Evolutionary conservation across 92 coral and sea anemone genomes (phyloP), one percentile per base, ranked within the genome.

Genomic region (Micromussa lordhowensis): DNA sequence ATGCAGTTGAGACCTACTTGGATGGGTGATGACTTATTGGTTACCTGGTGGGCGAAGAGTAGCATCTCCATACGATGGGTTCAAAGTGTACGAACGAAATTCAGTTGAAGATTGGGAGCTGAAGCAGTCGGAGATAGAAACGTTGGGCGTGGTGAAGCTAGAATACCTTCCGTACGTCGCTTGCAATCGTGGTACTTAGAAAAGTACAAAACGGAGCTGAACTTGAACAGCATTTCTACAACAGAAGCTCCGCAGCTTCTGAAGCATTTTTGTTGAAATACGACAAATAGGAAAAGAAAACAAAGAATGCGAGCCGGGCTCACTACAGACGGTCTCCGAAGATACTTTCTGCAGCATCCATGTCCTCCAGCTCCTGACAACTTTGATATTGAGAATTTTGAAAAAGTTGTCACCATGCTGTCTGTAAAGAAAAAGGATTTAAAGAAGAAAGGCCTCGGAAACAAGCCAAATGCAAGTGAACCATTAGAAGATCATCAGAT

Each of bases 281-380:
- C 35, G 91, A 26, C 88, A 88, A 81, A 91, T 75, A 30, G 35
- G 59, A n/a, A n/a, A n/a, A n/a, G n/a, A n/a, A n/a, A n/a, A n/a
- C n/a, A 18, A 87, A 79, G 81, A 86, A 79, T 86, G 83, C n/a
- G n/a, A n/a, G n/a, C n/a, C n/a, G n/a, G n/a, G n/a, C n/a, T n/a
- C n/a, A n/a, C n/a, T n/a, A n/a, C n/a, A n/a, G 36, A 83, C 92
- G 88, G 90, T 24, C 68, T 87, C 49, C 77, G 88, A 87, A 73
- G 93, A 38, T 91, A 88, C 49, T 91, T 88, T 79, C 82, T 88
- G 3, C 77, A 88, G 58, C 76, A 78, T 63, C 89, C 92, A 73
- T 91, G 90, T 87, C 93, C 93, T 10, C 93, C 91, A 21, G 91
- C 93, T 26, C 61, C 83, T 13, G 93, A 86, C 79, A 91, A 86